A percentile compares a stretch with the other conserved stretches of the same genome.
phyloP scores from a whole-genome alignment of 2,113 vertebrate genomes.

The Nothocercus julius region DNA sequence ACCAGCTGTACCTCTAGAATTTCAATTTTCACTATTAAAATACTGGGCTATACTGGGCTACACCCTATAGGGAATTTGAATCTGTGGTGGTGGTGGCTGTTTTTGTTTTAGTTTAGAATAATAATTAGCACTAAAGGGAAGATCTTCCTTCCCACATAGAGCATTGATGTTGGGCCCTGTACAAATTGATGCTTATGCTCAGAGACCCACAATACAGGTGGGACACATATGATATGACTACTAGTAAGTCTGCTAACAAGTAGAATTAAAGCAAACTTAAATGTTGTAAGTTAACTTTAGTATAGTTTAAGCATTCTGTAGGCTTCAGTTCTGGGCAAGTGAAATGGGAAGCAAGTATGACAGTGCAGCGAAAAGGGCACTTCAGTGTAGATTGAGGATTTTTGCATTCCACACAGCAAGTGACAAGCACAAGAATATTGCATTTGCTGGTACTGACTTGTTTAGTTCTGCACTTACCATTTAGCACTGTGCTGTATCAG shows the following conservation, averaged over 20 bases:
- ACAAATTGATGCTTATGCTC: neutral
- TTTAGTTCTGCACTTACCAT: neutral
- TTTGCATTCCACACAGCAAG: neutral
- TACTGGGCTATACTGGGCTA: neutral
- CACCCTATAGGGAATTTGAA: neutral
- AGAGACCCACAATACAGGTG: neutral
- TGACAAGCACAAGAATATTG: neutral
- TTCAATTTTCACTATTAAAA: neutral
- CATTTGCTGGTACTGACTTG: neutral
- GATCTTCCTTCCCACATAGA: neutral
- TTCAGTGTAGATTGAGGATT: neutral
- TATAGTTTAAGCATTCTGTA: neutral
- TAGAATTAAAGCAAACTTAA: neutral
- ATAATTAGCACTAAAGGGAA: neutral
- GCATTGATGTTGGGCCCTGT: fast-evolving
- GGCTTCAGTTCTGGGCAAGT: neutral
- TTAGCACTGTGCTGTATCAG: neutral
- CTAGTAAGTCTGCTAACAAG: neutral
- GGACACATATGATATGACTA: neutral
- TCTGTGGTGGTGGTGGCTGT: neutral
- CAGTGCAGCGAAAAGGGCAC: neutral
- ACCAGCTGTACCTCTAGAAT: neutral
- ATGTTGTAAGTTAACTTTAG: neutral
- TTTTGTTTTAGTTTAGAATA: neutral
- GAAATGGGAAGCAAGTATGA: neutral